Conservation (phyloP, 2,888 invertebrate genomes). For the Papilio elwesi region DNA sequence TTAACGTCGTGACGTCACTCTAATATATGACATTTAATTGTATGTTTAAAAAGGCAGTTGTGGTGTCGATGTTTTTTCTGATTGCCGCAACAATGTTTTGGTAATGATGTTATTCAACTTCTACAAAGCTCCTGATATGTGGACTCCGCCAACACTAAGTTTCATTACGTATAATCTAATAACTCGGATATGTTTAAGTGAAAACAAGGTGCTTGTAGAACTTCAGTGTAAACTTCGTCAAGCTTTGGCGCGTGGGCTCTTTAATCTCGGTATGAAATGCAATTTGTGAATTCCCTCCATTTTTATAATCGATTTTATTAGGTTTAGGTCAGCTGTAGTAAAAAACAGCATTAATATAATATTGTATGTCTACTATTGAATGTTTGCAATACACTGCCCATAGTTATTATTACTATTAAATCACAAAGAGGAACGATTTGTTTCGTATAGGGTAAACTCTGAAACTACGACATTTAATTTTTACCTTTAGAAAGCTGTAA, state of each 20-base stretch:
- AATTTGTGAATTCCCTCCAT: conserved; percentile 30
- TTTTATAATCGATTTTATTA: conserved; percentile 21
- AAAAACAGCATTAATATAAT: not conserved
- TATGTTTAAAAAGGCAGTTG: not conserved
- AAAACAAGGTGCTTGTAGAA: conserved; percentile 36
- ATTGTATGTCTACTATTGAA: conserved; percentile 4
- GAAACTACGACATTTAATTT: not conserved
- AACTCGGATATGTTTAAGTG: conserved; percentile 30
- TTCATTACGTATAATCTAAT: not conserved
- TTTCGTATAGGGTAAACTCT: not conserved
- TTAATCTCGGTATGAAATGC: conserved; percentile 9
- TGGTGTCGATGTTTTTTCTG: not conserved
- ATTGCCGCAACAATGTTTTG: conserved; percentile 13
- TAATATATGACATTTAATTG: too few relatives aligned
- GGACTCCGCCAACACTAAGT: not conserved
- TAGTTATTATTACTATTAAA: too few relatives aligned
- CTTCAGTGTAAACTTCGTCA: conserved; percentile 4
- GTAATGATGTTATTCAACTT: conserved; percentile 8
- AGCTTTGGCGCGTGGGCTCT: conserved; percentile 23
- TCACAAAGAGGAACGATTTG: not conserved
- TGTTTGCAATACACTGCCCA: not conserved
- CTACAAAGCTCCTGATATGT: conserved; percentile 1
- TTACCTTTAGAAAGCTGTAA: not conserved
- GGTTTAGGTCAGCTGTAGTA: conserved; percentile 13
- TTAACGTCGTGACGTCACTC: not conserved